These are phyloP conservation scores for Taurulus bubalis DNA, from an alignment of 2,113 vertebrate genomes.

Conservation along the genomic window DNA sequence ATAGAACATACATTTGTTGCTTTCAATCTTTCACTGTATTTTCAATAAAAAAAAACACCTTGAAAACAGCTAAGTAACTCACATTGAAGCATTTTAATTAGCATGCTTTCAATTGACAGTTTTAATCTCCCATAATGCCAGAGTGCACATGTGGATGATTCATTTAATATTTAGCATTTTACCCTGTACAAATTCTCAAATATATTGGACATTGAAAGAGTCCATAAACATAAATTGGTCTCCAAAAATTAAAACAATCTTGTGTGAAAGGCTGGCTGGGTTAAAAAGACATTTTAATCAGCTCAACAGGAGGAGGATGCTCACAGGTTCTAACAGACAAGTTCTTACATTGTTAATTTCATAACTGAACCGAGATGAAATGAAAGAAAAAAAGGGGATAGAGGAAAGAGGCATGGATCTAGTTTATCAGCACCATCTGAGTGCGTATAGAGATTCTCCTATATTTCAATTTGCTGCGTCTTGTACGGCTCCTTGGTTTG, in stretches of 20 bases:
- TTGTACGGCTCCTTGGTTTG: constrained; percentile 60
- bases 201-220: neutral
- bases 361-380: constrained; percentile 61
- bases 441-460: constrained; percentile 44
- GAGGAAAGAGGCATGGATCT: constrained; percentile 21
- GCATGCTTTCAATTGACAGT: neutral
- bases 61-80: neutral
- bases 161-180: neutral
- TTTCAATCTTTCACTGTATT: no score
- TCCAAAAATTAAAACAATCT: constrained; percentile 5
- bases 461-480: constrained; percentile 71
- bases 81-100: neutral
- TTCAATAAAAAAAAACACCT: no score
- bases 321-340: constrained; percentile 33
- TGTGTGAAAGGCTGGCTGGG: neutral
- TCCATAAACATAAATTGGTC: neutral
- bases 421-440: constrained; percentile 35
- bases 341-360: constrained; percentile 64
- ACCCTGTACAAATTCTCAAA: neutral
- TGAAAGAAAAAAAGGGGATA: neutral
- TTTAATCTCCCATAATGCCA: neutral
- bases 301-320: constrained; percentile 33
- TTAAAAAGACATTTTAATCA: constrained; percentile 7
- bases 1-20: no score
- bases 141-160: neutral